phyloP scores from a whole-genome alignment of 2,888 invertebrate genomes.

The Tubulanus polymorphus region DNA sequence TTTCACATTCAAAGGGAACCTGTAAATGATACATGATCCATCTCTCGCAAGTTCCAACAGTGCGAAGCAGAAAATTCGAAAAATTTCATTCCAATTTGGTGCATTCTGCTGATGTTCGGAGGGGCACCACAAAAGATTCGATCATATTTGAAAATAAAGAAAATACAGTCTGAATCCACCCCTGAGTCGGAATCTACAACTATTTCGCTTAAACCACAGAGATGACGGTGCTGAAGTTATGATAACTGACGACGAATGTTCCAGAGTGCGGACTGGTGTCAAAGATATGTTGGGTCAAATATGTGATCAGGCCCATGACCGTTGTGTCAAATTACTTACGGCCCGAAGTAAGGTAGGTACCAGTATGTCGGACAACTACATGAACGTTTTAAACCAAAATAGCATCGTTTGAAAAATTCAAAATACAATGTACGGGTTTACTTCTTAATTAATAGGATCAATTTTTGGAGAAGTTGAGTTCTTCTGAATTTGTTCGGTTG shows the following conservation, averaged over 20 bases:
- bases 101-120: no score
- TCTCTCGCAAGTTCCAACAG: no score
- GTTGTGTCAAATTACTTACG: conserved; percentile 82
- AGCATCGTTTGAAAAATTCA: background rate
- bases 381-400: background rate
- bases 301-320: conserved; percentile 82
- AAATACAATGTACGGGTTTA: background rate
- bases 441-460: conserved; percentile 50
- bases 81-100: no score
- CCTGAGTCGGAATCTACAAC: no score
- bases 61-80: no score
- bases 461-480: conserved; percentile 66
- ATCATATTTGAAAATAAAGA: no score
- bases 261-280: conserved; percentile 67
- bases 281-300: conserved; percentile 75
- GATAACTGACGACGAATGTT: conserved; percentile 67
- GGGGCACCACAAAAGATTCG: no score
- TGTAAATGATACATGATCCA: no score
- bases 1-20: no score
- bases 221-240: conserved; percentile 58
- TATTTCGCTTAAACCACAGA: no score
- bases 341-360: conserved; percentile 56
- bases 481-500: conserved; percentile 72
- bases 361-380: background rate
- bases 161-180: no score